A percentile compares a stretch with the other conserved stretches of the same genome.
These are phyloP conservation scores for Hoplostethus mediterraneus DNA, from an alignment of 2,797 vertebrate species.

Conservation along the genomic window DNA sequence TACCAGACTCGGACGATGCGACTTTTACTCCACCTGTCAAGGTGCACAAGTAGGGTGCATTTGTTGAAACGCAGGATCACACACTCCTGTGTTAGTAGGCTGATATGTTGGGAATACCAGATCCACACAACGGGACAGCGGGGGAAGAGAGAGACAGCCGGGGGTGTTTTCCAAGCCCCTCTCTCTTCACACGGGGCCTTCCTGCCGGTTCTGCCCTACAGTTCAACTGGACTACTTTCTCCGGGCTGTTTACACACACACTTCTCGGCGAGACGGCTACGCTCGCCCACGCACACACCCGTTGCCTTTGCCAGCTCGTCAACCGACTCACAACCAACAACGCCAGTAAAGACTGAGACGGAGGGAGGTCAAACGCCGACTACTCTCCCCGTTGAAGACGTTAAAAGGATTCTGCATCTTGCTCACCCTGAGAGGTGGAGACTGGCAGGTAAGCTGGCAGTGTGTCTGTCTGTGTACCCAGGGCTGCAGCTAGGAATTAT, in stretches of 20 bases:
- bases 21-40: constrained; percentile 64
- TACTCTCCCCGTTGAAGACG: constrained; percentile 78
- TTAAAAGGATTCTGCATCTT: constrained; percentile 84
- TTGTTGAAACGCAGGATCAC: constrained; percentile 50
- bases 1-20: constrained; percentile 58
- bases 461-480: background rate
- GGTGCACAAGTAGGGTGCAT: constrained; percentile 50
- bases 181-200: background rate
- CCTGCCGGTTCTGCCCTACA: constrained; percentile 22
- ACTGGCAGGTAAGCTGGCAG: constrained; percentile 85
- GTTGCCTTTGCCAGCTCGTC: constrained; percentile 79
- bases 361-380: constrained; percentile 22
- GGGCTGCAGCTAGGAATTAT: background rate
- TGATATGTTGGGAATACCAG: constrained; percentile 53
- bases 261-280: background rate
- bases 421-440: constrained; percentile 89
- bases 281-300: constrained; percentile 53
- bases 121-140: constrained; percentile 25
- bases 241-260: constrained; percentile 29
- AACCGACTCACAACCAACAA: constrained; percentile 50
- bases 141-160: constrained; percentile 49
- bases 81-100: constrained; percentile 41
- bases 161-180: constrained; percentile 6
- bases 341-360: constrained; percentile 39
- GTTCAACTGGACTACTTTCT: constrained; percentile 21